These are phyloP conservation scores for Hyperoodon ampullatus DNA, from an alignment of 2,113 vertebrate species.

Conservation along the genomic window DNA sequence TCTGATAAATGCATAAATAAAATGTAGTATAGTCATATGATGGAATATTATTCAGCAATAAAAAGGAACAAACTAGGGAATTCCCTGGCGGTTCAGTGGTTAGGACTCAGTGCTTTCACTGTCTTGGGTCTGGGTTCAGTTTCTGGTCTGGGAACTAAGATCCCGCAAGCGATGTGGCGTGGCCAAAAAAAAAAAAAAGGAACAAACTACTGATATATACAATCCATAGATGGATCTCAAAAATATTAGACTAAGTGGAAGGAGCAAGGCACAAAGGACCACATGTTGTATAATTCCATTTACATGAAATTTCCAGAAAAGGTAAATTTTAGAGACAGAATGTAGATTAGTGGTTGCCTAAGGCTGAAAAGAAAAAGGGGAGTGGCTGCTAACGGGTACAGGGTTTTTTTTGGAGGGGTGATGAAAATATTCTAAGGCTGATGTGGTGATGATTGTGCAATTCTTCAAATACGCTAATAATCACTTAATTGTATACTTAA, in stretches of 20 bases:
- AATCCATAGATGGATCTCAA: not conserved
- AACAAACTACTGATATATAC: not conserved
- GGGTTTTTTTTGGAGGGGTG: not conserved
- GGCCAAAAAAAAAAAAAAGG: not conserved
- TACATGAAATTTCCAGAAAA: constrained; percentile 40
- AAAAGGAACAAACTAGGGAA: not conserved
- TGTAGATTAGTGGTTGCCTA: not conserved
- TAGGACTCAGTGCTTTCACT: not conserved
- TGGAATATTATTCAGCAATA: constrained; percentile 26
- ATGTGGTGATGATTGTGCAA: not conserved
- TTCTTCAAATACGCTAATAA: constrained; percentile 56
- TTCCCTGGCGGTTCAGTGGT: not conserved
- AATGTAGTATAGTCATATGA: not conserved
- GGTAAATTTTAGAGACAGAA: constrained; percentile 6
- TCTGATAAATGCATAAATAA: not conserved
- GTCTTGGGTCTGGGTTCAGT: not conserved
- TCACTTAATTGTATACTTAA: not conserved
- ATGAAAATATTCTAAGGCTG: constrained; percentile 35
- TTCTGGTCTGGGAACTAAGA: not conserved
- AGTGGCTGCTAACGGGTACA: not conserved
- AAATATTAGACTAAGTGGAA: not conserved
- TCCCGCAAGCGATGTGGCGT: not conserved
- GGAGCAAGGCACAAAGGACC: not conserved
- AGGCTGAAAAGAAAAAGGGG: not conserved
- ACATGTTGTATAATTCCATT: not conserved